A percentile compares a stretch with the other conserved stretches of the same genome.
Conservation (phyloP, 2,113 vertebrate species). For the Noturus placidus region DNA sequence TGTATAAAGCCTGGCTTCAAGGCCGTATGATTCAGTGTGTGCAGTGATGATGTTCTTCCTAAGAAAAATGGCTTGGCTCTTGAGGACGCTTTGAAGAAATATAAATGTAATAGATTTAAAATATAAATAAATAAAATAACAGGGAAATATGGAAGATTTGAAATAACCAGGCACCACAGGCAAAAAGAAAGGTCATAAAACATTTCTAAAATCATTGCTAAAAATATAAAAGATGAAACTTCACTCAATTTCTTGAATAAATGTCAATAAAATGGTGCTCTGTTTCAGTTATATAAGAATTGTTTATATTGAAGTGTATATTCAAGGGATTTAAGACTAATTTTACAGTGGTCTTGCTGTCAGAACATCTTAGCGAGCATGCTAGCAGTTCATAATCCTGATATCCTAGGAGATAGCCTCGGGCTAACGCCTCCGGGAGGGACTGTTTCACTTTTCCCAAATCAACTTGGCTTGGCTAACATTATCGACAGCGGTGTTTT, state of each 20-base stretch:
- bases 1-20: not conserved
- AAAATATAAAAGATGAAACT: not conserved
- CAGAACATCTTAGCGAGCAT: not conserved
- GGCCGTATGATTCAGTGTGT: no score
- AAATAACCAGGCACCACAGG: not conserved
- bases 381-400: not conserved
- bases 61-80: no score
- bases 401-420: not conserved
- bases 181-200: not conserved
- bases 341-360: not conserved
- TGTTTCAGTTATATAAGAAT: not conserved
- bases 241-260: not conserved
- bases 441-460: not conserved
- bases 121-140: not conserved
- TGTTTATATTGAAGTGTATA: not conserved
- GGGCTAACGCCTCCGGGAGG: constrained; percentile 12
- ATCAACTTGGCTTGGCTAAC: constrained; percentile 1
- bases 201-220: not conserved
- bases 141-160: not conserved
- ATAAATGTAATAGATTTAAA: no score
- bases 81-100: no score
- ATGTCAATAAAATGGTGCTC: not conserved
- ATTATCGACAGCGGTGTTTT: not conserved
- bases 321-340: not conserved
- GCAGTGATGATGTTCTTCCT: no score